Base-by-base conservation (phyloP, 2,888 invertebrate species). In the Parthenolecanium corni region DNA sequence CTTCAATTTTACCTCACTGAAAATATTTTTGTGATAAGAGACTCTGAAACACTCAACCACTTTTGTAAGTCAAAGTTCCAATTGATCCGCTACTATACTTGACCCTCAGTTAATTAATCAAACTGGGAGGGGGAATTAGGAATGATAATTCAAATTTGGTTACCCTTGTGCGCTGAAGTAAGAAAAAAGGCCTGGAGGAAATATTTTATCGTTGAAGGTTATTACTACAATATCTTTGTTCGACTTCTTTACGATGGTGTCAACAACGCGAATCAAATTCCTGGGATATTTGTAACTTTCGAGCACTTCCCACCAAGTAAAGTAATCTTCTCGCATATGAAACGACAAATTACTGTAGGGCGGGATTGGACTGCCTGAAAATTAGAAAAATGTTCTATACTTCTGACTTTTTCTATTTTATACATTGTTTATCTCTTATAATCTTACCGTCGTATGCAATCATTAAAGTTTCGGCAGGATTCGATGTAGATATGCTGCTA, bases 141-240 rank as follows among this genome's bases (percentile, higher is more conserved):
- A n/a, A n/a, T n/a, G n/a, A n/a, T n/a, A n/a, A n/a, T n/a, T n/a
- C n/a, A n/a, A n/a, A n/a, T n/a, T n/a, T n/a, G 76, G 84, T 81
- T 76, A 94, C 94, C 95, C 95, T 74, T 92, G 89, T 47, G 89
- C 93, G 56, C 93, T 91, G 65, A 96, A 82, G 66, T 91, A 84
- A 71, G 86, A 89, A 64, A 95, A 81, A 42, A 89, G 86, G 58
- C 86, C 84, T 1, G 97, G 14, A 4, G 44, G 96, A 74, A 97
- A 97, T 56, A 91, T 83, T 74, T 95, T 89, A 72, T 97, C 96
- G 73, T 90, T 95, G 75, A 98, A 95, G 0, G 91, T 86, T 72
- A 91, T 88, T 76, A 96, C 80, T 64, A 31, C 14, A 12, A 57
- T 5, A 6, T 42, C 25, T 6, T 20, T 57, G 2, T 23, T 23